These are phyloP conservation scores for Atopsyche davidsoni DNA, from an alignment of 1,140 invertebrate genomes.

Conservation along the genomic window DNA sequence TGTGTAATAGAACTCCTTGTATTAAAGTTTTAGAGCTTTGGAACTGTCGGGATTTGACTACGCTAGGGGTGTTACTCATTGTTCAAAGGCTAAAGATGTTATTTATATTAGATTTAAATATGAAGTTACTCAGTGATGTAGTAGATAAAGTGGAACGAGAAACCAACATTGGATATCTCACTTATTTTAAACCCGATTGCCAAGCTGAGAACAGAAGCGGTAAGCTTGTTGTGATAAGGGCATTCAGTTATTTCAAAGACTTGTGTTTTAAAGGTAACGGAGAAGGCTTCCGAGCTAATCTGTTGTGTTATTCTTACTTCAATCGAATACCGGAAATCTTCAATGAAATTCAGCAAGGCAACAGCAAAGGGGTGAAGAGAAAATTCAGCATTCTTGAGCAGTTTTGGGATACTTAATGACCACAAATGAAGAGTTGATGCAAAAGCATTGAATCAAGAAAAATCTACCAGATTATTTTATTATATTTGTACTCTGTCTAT, in stretches of 20 bases:
- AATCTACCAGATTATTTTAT: too few species aligned
- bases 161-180: slow-evolving; percentile 15
- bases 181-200: slow-evolving; percentile 6
- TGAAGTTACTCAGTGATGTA: slow-evolving; percentile 6
- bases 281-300: slow-evolving; percentile 21
- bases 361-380: neutral
- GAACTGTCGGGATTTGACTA: slow-evolving; percentile 14
- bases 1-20: slow-evolving; percentile 3
- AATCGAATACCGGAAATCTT: neutral
- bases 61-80: slow-evolving; percentile 1
- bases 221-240: neutral
- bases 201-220: neutral
- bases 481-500: too few species aligned
- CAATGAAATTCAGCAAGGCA: neutral
- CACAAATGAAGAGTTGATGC: too few species aligned
- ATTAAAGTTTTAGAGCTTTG: slow-evolving; percentile 20
- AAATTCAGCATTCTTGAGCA: too few species aligned
- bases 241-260: slow-evolving; percentile 14
- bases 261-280: slow-evolving; percentile 18
- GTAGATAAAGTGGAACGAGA: slow-evolving; percentile 8
- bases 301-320: slow-evolving; percentile 17
- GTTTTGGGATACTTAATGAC: too few species aligned
- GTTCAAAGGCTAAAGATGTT: slow-evolving; percentile 9
- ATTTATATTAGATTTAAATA: slow-evolving; percentile 20
- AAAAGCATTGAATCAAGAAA: too few species aligned